Base-by-base conservation (phyloP, 2,113 vertebrate genomes). In the Melanostigma gelatinosum region DNA sequence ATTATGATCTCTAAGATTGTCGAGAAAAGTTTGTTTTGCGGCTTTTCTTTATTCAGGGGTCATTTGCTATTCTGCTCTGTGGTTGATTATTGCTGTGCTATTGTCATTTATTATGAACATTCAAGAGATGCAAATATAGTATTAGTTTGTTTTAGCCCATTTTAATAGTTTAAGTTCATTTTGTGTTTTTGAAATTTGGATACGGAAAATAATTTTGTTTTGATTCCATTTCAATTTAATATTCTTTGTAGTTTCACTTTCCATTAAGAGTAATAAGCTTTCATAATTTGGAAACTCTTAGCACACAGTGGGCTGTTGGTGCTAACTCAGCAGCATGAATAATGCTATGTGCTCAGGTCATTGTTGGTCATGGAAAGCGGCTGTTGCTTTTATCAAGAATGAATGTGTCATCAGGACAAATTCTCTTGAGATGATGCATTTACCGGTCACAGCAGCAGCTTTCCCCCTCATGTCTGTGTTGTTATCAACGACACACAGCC, bases 281-380 rank as follows among this genome's bases (percentile, higher is more conserved):
- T 64, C 36, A 29, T 27, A 8, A 36, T 27, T 27, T 69, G 67
- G 34, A 64, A 72, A 46, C 13, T 60, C 16, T 80, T 74, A 12
- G 54, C 6, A 52, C 32, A 78, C 11, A 8, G 16, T 8, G 16
- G 44, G 15, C 24, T 74, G 42, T 20, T 67, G n/a, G 20, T 12
- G 16, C 60, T 58, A 72, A 74, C 38, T 58, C 48, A 74, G n/a
- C 46, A 63, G 27, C 11, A 32, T 63, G 76, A 84, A 70, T 75
- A 70, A 83, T 54, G 12, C 24, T 20, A 2, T 16, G 29, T 1
- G 3, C 16, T 20, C 4, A 40, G 15, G 52, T 67, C 67, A 60
- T 16, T 27, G 3, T 15, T 48, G 38, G 32, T 77, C 67, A 72
- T 77, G 18, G 16, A 34, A 32, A 38, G 34, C 0, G 2, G 20